Conservation (phyloP, 2,113 vertebrate genomes). For the Leptosomus discolor region DNA sequence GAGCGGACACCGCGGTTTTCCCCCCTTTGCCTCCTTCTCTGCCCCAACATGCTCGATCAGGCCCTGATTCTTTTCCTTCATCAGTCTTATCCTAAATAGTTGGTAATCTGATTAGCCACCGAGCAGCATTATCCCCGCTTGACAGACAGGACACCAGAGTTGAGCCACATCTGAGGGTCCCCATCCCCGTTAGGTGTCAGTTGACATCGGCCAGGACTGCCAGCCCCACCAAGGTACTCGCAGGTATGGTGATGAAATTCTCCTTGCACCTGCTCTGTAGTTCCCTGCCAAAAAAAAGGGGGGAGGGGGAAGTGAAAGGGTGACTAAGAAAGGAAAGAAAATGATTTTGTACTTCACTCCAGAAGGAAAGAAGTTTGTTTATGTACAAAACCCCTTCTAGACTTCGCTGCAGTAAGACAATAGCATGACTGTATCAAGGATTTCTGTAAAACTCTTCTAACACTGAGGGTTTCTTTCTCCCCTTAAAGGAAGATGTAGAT, state of each 20-base stretch:
- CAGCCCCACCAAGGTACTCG: background rate
- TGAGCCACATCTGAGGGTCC: background rate
- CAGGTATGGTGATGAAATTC: background rate
- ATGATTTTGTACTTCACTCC: background rate
- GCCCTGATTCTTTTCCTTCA: background rate
- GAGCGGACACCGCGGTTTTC: background rate
- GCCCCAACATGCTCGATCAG: background rate
- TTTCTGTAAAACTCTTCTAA: conserved; percentile 23
- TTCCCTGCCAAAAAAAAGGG: background rate
- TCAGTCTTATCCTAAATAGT: background rate
- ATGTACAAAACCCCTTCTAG: background rate
- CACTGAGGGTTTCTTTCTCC: conserved; percentile 36
- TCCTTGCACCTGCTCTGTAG: background rate
- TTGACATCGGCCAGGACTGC: background rate
- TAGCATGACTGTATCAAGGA: background rate
- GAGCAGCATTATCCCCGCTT: background rate
- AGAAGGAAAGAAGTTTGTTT: background rate
- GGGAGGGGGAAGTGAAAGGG: background rate
- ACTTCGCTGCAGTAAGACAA: background rate
- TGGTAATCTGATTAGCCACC: background rate
- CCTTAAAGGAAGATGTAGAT: conserved; percentile 93
- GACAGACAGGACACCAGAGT: background rate
- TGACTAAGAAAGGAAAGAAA: background rate
- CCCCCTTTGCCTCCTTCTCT: background rate
- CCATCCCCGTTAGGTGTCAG: background rate